phyloP scores from a whole-genome alignment of 1,140 invertebrate species.

The Philotrypesis tridentata region DNA sequence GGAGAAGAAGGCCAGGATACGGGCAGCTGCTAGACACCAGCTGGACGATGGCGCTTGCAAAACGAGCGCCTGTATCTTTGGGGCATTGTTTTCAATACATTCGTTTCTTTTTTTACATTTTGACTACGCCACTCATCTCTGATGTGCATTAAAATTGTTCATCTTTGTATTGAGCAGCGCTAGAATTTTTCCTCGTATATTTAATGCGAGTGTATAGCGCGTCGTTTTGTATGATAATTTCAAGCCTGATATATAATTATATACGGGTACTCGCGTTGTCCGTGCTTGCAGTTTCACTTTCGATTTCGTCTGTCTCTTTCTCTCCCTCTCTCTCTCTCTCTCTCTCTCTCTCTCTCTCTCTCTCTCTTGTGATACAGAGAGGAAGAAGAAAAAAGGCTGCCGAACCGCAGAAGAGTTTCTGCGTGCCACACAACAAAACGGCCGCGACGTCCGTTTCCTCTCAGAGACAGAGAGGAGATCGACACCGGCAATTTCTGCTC shows the following conservation, averaged over 20 bases:
- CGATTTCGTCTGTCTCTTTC: neutral
- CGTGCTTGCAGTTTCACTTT: neutral
- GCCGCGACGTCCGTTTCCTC: conserved; percentile 18
- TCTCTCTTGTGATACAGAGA: too few species aligned
- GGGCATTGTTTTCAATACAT: conserved; percentile 2
- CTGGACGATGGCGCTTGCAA: conserved; percentile 18
- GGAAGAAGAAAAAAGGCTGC: neutral
- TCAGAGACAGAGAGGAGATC: neutral
- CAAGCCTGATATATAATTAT: neutral
- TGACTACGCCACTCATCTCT: neutral
- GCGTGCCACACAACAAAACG: neutral
- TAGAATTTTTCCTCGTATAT: neutral
- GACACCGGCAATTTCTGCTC: conserved; percentile 25
- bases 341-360: too few species aligned
- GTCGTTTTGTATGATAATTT: neutral
- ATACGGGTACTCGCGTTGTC: too few species aligned
- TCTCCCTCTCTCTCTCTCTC: too few species aligned
- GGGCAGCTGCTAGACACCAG: conserved; percentile 38
- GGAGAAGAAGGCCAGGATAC: conserved; percentile 9
- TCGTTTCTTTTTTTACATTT: neutral
- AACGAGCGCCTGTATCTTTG: neutral
- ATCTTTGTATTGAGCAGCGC: neutral
- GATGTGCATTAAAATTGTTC: neutral
- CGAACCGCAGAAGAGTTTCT: neutral
- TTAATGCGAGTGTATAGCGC: neutral